phyloP scores from a whole-genome alignment of 2,797 vertebrate genomes.

The Falco berigora region DNA sequence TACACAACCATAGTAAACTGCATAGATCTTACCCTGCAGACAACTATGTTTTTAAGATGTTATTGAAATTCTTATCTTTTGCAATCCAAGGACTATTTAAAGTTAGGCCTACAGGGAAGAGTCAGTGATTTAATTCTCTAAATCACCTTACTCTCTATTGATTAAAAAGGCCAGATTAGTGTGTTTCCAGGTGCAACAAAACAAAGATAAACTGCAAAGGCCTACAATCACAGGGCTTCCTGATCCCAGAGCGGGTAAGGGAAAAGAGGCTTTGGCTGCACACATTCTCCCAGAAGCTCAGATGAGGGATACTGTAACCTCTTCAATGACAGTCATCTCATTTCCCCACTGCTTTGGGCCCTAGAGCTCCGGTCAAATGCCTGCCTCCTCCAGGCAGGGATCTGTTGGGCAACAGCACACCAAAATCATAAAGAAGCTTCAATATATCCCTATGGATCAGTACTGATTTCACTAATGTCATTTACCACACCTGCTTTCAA shows the following conservation, averaged over 20 bases:
- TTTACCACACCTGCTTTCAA: not conserved
- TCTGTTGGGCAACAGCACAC: not conserved
- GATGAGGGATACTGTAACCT: not conserved
- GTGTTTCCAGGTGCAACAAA: not conserved
- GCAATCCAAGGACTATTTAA: not conserved
- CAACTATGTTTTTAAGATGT: not conserved
- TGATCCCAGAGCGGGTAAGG: not conserved
- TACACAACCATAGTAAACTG: not conserved
- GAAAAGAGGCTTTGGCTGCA: not conserved
- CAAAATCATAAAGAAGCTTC: not conserved
- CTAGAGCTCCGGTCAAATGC: not conserved
- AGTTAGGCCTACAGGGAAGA: not conserved
- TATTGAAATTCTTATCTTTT: not conserved
- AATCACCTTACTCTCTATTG: not conserved
- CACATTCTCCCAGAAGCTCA: not conserved
- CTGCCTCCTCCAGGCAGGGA: not conserved
- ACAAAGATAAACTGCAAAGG: not conserved
- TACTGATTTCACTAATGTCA: not conserved
- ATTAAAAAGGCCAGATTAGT: not conserved
- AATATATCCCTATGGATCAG: not conserved
- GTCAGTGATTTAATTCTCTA: not conserved
- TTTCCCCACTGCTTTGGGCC: not conserved
- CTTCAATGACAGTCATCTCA: not conserved
- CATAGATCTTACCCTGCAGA: not conserved
- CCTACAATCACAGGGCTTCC: accelerated